Evolutionary conservation across 2,888 invertebrate species (phyloP).

Genomic region (Palloptera scutellata): DNA sequence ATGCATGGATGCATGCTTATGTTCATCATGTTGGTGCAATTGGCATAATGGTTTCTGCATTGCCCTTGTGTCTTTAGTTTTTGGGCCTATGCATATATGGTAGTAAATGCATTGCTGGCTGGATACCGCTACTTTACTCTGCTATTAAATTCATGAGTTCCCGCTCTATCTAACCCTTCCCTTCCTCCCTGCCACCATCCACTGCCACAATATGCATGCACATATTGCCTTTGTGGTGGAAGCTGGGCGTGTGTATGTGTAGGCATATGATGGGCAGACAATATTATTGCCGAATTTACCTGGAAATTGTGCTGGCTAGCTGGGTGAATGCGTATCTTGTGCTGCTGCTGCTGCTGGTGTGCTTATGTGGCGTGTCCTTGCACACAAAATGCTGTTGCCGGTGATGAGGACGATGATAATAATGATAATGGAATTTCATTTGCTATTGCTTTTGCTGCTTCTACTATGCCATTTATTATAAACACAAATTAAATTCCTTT

Average conservation of each 20-base stretch:
- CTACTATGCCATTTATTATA: slow-evolving; percentile 46
- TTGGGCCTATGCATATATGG: slow-evolving; percentile 29
- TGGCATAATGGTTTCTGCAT: slow-evolving; percentile 32
- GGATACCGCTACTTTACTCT: too few species aligned
- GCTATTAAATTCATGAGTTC: too few species aligned
- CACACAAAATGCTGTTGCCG: not conserved
- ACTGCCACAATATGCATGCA: not conserved
- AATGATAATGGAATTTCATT: slow-evolving; percentile 19
- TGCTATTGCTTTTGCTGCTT: too few species aligned
- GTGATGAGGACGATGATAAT: not conserved
- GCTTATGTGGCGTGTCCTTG: not conserved
- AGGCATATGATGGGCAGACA: not conserved
- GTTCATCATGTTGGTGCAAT: slow-evolving; percentile 37
- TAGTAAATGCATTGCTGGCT: slow-evolving; percentile 9
- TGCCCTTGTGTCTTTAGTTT: slow-evolving; percentile 26
- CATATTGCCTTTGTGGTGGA: not conserved
- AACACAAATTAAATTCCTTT: slow-evolving; percentile 59
- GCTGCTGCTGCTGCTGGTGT: too few species aligned
- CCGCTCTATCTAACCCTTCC: too few species aligned
- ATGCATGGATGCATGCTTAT: slow-evolving; percentile 5
- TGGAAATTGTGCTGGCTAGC: too few species aligned
- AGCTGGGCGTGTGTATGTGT: not conserved
- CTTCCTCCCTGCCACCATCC: too few species aligned
- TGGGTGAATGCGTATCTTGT: too few species aligned
- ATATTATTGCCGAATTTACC: too few species aligned